Evolutionary conservation across 2,797 vertebrate species (phyloP).

Genomic region (Xerus rutilus): DNA sequence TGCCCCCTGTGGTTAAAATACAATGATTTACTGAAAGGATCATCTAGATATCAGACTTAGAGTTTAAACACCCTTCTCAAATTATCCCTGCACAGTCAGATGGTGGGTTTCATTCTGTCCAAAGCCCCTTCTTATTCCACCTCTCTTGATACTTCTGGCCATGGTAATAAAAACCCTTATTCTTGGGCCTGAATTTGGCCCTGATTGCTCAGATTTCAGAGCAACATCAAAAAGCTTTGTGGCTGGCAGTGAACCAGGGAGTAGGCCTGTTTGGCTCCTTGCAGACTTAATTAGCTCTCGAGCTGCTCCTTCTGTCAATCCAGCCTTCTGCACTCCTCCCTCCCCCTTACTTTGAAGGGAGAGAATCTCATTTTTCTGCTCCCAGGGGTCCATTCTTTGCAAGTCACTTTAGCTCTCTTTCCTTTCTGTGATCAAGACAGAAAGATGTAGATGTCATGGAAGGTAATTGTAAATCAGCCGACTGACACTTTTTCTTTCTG

Average conservation of each 20-base stretch:
- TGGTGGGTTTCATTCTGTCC: background rate
- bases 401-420: conserved; percentile 46
- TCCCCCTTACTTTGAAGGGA: background rate
- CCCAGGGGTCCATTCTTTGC: conserved; percentile 54
- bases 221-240: background rate
- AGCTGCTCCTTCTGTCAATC: conserved; percentile 41
- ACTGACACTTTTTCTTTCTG: conserved; percentile 34
- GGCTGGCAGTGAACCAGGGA: conserved; percentile 33
- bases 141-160: background rate
- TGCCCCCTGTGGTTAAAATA: background rate
- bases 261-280: conserved; percentile 14
- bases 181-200: background rate
- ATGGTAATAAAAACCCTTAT: background rate
- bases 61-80: background rate
- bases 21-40: conserved; percentile 7
- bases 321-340: background rate
- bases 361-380: conserved; percentile 63
- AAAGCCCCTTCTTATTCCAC: background rate
- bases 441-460: conserved; percentile 17
- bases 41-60: background rate
- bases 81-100: background rate
- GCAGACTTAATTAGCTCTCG: conserved; percentile 68
- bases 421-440: conserved; percentile 52
- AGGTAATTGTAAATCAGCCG: conserved; percentile 3
- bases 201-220: background rate